Conservation (phyloP, 1,140 invertebrate species). For the Atta colombica region DNA sequence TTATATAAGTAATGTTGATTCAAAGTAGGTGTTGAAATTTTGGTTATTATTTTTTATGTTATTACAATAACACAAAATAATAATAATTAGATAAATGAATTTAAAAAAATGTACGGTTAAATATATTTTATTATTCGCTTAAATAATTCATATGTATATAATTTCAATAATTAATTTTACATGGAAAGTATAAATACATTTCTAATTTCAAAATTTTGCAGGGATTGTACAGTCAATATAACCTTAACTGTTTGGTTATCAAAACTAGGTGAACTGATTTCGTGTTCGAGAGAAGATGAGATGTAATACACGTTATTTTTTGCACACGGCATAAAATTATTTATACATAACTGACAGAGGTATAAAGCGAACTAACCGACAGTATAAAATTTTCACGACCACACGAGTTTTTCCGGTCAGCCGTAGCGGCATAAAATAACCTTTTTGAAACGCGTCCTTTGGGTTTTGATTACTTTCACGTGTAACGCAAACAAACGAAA, state of each 20-base stretch:
- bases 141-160: too few relatives aligned
- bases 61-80: too few relatives aligned
- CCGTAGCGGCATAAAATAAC: slow-evolving; percentile 45
- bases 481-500: slow-evolving; percentile 59
- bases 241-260: not conserved
- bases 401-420: slow-evolving; percentile 23
- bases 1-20: too few relatives aligned
- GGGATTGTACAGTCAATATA: too few relatives aligned
- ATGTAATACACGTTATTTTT: not conserved
- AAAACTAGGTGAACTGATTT: not conserved
- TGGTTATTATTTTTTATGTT: too few relatives aligned
- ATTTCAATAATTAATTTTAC: too few relatives aligned
- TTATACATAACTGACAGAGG: not conserved
- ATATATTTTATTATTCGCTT: too few relatives aligned
- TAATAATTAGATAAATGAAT: too few relatives aligned
- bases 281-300: not conserved
- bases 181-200: too few relatives aligned
- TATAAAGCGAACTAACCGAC: slow-evolving; percentile 19
- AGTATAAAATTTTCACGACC: slow-evolving; percentile 51
- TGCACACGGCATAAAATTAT: slow-evolving; percentile 14
- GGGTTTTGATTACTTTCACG: slow-evolving; percentile 52
- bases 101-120: too few relatives aligned
- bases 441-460: slow-evolving; percentile 25
- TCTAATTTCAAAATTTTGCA: too few relatives aligned
- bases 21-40: too few relatives aligned